phyloP scores from a whole-genome alignment of 2,888 invertebrate species.

The Dione vanillae region DNA sequence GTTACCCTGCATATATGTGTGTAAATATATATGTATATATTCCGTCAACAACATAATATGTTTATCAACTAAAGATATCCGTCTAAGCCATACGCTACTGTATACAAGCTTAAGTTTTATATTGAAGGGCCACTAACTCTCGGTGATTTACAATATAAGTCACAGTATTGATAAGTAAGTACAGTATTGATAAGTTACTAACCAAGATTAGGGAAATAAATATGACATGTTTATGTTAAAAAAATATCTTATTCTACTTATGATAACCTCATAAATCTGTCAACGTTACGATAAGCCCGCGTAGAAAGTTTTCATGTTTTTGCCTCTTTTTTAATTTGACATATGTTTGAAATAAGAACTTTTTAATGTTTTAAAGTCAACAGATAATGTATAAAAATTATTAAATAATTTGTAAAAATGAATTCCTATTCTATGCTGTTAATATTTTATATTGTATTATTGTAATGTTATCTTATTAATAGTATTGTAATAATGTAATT shows the following conservation, averaged over 20 bases:
- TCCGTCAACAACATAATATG: background rate
- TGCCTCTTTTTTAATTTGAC: background rate
- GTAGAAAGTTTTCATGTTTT: background rate
- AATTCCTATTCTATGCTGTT: no score
- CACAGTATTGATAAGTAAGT: background rate
- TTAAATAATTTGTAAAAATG: no score
- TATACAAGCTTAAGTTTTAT: constrained; percentile 7
- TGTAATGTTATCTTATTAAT: no score
- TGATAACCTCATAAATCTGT: constrained; percentile 1
- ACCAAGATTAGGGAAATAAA: constrained; percentile 2
- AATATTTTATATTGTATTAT: no score
- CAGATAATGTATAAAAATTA: no score
- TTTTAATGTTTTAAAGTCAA: background rate
- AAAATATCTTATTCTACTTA: constrained; percentile 3
- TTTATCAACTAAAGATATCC: constrained; percentile 13
- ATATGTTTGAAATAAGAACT: background rate
- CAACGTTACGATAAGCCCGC: background rate
- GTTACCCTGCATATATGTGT: no score
- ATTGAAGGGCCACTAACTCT: background rate
- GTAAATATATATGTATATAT: background rate
- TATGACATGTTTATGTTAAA: background rate
- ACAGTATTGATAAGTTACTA: background rate
- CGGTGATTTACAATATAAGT: constrained; percentile 11
- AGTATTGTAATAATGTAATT: no score
- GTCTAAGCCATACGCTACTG: constrained; percentile 12